phyloP scores from a whole-genome alignment of 1,140 invertebrate genomes.

The Drosophila nebulosa region DNA sequence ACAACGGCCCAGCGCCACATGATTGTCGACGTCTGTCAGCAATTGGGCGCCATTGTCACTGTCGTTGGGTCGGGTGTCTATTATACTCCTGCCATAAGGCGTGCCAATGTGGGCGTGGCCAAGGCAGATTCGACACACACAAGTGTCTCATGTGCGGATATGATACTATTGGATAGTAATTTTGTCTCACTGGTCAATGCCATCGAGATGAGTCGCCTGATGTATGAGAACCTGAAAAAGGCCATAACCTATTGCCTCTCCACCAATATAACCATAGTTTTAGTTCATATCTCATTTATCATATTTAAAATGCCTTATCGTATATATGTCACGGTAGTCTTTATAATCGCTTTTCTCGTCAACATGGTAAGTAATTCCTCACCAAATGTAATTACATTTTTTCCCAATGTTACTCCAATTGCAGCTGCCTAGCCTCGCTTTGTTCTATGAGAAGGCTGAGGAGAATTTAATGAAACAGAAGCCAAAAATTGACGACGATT shows the following conservation, averaged over 20 bases:
- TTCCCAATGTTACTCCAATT: not conserved
- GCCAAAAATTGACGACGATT: conserved; percentile 42
- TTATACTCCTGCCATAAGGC: conserved; percentile 18
- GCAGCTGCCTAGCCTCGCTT: conserved; percentile 32
- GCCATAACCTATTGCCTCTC: conserved; percentile 33
- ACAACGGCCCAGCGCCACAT: conserved; percentile 20
- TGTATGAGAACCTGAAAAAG: conserved; percentile 54
- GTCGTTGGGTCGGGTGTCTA: conserved; percentile 30
- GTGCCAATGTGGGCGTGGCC: conserved; percentile 37
- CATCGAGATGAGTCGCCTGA: conserved; percentile 37
- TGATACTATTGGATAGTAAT: conserved; percentile 31
- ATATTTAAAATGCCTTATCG: conserved; percentile 23
- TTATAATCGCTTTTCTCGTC: conserved; percentile 23
- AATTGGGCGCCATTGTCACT: conserved; percentile 46
- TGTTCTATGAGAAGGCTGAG: conserved; percentile 39
- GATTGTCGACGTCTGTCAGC: conserved; percentile 45
- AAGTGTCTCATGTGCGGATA: conserved; percentile 31
- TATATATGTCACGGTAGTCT: not conserved
- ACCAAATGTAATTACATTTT: not conserved
- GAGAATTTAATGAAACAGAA: conserved; percentile 34
- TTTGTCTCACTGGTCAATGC: conserved; percentile 27
- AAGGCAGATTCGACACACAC: conserved; percentile 16
- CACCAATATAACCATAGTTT: conserved; percentile 14
- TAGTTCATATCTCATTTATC: not conserved
- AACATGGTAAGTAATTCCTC: conserved; percentile 46